Conservation (phyloP, 1,140 invertebrate genomes). For the Grapholita molesta region DNA sequence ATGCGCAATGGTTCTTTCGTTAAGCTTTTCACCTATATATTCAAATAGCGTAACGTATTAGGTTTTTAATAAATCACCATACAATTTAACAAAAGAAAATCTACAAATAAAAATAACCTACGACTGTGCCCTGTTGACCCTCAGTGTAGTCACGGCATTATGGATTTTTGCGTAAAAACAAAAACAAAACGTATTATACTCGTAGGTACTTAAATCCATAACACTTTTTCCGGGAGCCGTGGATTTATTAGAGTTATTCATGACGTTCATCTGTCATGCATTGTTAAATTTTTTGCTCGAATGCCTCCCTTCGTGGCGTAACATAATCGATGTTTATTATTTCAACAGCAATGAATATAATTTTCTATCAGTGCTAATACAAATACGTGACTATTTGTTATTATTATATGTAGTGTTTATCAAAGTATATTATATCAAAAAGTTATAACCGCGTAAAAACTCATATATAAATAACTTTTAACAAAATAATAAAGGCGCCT, state of each 20-base stretch:
- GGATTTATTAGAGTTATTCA: slow-evolving; percentile 14
- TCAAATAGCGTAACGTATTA: not conserved
- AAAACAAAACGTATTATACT: not conserved
- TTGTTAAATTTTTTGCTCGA: not conserved
- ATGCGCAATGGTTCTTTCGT: no score
- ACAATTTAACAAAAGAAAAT: not conserved
- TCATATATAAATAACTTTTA: no score
- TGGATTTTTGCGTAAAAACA: not conserved
- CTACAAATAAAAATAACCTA: not conserved
- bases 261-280: not conserved
- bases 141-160: not conserved
- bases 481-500: no score
- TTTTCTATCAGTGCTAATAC: no score
- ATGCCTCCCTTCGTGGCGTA: not conserved
- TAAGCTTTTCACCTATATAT: no score
- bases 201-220: not conserved
- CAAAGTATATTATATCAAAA: no score
- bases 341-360: no score
- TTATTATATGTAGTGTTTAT: no score
- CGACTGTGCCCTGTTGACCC: not conserved
- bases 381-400: no score
- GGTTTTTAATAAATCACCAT: not conserved
- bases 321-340: not conserved
- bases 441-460: no score
- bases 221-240: not conserved